These are phyloP conservation scores for Papilio elwesi DNA, from an alignment of 2,888 invertebrate genomes.

Conservation along the genomic window DNA sequence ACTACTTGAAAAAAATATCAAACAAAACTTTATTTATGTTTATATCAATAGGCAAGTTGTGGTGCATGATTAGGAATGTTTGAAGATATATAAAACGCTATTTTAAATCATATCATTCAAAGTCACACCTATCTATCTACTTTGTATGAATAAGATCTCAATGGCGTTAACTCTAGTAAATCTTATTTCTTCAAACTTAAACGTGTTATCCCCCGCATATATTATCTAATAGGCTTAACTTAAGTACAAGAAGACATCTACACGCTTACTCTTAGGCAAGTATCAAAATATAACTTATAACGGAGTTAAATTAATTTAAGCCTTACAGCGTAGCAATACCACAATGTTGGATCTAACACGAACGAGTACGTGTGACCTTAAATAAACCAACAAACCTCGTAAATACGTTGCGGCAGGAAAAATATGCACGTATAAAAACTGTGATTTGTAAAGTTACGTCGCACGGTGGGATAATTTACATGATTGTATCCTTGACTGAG, in stretches of 20 bases:
- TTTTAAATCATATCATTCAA: no score
- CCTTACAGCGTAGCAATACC: constrained; percentile 17
- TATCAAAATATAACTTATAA: constrained; percentile 10
- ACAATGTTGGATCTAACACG: not conserved
- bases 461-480: constrained; percentile 12
- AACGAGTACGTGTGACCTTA: not conserved
- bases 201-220: not conserved
- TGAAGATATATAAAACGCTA: no score
- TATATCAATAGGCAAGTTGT: no score
- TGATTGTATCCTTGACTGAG: constrained; percentile 4
- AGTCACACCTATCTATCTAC: no score
- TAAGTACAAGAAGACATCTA: not conserved
- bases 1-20: not conserved
- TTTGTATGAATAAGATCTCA: no score
- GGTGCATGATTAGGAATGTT: no score
- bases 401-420: not conserved
- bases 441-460: not conserved
- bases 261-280: not conserved
- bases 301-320: constrained; percentile 17
- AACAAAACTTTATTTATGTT: no score
- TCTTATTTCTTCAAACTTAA: no score
- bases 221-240: not conserved
- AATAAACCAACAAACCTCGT: not conserved
- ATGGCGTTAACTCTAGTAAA: no score
- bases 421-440: not conserved